These are phyloP conservation scores for Barbus barbus DNA, from an alignment of 2,113 vertebrate species.

Conservation along the genomic window DNA sequence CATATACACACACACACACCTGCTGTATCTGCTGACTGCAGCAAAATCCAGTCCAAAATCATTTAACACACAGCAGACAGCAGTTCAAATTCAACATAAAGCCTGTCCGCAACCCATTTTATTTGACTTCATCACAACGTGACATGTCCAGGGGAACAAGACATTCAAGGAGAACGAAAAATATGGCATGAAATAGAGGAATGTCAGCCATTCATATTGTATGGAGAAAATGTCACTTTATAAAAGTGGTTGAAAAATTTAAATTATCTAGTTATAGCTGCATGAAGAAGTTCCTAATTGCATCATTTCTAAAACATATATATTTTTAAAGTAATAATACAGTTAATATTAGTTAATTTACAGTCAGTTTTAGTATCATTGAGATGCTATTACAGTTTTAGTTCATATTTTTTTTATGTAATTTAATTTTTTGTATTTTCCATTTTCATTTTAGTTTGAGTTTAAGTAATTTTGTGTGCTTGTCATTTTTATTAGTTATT, in stretches of 20 bases:
- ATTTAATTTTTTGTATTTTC: no score
- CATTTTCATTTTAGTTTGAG: no score
- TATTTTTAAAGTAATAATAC: no score
- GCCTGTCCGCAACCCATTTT: background rate
- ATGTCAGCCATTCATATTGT: no score
- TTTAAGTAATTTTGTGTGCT: background rate
- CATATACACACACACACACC: background rate
- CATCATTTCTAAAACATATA: no score
- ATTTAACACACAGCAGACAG: conserved; percentile 10
- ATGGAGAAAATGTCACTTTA: background rate
- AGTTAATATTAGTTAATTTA: no score
- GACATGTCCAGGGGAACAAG: background rate
- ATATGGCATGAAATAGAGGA: background rate
- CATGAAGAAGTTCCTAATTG: no score
- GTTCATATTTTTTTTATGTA: no score
- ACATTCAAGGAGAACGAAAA: background rate
- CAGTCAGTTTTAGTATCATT: no score
- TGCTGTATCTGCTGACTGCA: background rate
- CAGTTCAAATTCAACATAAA: background rate
- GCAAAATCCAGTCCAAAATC: background rate
- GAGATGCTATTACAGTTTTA: background rate
- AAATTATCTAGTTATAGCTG: background rate
- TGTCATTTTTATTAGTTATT: background rate
- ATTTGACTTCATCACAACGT: background rate
- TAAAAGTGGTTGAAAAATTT: background rate